phyloP scores from a whole-genome alignment of 2,888 invertebrate genomes.

The Acanthacorydalis orientalis region DNA sequence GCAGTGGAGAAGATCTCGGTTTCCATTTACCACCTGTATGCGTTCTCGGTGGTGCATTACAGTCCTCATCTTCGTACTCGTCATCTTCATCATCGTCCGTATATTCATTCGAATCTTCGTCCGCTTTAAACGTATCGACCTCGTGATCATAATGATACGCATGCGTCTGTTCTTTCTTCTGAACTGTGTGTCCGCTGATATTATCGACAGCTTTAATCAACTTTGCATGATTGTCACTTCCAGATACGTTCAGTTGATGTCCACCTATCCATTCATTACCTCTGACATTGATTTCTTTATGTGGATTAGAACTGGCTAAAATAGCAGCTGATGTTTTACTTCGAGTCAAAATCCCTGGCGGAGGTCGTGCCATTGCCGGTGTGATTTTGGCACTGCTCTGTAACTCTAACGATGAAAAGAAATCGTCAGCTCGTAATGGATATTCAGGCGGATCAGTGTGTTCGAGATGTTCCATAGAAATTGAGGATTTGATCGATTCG shows the following conservation, averaged over 20 bases:
- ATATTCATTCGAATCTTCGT: constrained; percentile 24
- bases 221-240: constrained; percentile 39
- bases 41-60: constrained; percentile 31
- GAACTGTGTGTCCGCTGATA: constrained; percentile 32
- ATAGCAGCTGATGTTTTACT: constrained; percentile 27
- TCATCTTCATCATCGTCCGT: constrained; percentile 26
- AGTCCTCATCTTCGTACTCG: constrained; percentile 21
- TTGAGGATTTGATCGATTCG: constrained; percentile 18
- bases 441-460: constrained; percentile 31
- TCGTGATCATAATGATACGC: constrained; percentile 17
- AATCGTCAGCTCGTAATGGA: constrained; percentile 62
- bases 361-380: constrained; percentile 12
- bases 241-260: constrained; percentile 35
- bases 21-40: constrained; percentile 63
- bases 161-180: constrained; percentile 32
- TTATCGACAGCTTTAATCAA: constrained; percentile 47
- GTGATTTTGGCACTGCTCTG: constrained; percentile 54
- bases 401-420: constrained; percentile 68
- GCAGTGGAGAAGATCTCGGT: constrained; percentile 31
- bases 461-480: constrained; percentile 20
- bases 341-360: constrained; percentile 27
- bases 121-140: constrained; percentile 13
- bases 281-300: background rate
- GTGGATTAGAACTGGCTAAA: constrained; percentile 10
- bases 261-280: constrained; percentile 35